Percentiles rank a stretch among this genome's conserved stretches.
Conservation (phyloP, 2,797 vertebrate genomes). For the Valencia hispanica region DNA sequence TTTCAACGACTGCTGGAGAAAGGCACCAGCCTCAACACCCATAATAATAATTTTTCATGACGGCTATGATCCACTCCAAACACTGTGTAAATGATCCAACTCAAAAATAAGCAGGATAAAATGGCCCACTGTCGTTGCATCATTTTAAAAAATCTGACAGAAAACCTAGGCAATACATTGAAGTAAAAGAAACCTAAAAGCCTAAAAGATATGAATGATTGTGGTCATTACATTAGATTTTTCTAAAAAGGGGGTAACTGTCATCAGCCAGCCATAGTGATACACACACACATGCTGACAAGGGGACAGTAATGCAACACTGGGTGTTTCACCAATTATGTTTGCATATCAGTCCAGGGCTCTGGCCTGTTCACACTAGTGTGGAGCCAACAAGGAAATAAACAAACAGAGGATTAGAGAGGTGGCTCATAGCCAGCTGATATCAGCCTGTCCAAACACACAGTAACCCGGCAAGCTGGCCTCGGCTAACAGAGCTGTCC, state of each 20-base stretch:
- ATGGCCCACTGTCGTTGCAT: background rate
- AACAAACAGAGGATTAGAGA: constrained; percentile 71
- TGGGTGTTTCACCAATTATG: constrained; percentile 55
- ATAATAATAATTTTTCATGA: too few species aligned
- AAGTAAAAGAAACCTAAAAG: background rate
- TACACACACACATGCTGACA: constrained; percentile 25
- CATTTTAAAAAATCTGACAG: background rate
- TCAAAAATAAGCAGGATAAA: background rate
- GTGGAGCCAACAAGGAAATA: constrained; percentile 69
- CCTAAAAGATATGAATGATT: background rate
- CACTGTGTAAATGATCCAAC: background rate
- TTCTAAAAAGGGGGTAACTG: constrained; percentile 9
- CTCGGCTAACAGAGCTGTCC: constrained; percentile 44
- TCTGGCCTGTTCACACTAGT: constrained; percentile 59
- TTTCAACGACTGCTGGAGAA: background rate
- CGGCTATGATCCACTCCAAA: background rate
- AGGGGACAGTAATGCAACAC: constrained; percentile 49
- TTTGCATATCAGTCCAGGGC: constrained; percentile 59
- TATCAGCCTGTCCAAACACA: constrained; percentile 75
- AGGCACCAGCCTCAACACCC: background rate
- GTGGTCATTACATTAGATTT: background rate
- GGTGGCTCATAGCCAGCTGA: constrained; percentile 59
- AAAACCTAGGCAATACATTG: background rate
- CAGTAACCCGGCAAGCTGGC: constrained; percentile 54
- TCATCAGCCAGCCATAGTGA: constrained; percentile 5